A percentile compares a stretch with the other conserved stretches of the same genome.
phyloP scores from a whole-genome alignment of 1,140 invertebrate species.

The Callitettix versicolor region DNA sequence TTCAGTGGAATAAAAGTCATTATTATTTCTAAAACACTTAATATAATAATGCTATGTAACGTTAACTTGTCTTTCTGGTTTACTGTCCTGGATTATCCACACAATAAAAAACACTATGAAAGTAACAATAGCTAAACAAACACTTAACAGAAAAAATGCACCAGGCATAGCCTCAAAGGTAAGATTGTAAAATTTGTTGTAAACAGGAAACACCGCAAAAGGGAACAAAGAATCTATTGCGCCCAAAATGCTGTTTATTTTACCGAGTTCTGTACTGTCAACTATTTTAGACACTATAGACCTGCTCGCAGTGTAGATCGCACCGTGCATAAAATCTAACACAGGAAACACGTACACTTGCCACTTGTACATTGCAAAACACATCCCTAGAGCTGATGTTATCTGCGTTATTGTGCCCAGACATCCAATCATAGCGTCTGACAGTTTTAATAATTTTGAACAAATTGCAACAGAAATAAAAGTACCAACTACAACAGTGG shows the following conservation, averaged over 20 bases:
- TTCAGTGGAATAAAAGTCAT: no score
- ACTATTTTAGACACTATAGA: conserved; percentile 24
- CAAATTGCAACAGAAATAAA: conserved; percentile 19
- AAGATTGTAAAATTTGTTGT: conserved; percentile 19
- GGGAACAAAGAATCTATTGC: conserved; percentile 19
- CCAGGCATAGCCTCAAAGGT: conserved; percentile 18
- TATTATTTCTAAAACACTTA: no score
- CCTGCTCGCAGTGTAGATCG: conserved; percentile 14
- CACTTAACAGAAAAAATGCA: conserved; percentile 21
- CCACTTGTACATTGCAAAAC: conserved; percentile 9
- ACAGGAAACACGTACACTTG: conserved; percentile 19
- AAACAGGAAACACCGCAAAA: conserved; percentile 20
- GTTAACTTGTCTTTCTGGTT: no score
- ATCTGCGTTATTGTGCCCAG: conserved; percentile 20
- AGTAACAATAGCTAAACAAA: conserved; percentile 13
- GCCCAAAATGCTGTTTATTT: conserved; percentile 9
- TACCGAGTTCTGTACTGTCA: conserved; percentile 18
- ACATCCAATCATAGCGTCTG: conserved; percentile 22
- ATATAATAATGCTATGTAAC: no score
- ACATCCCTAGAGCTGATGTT: conserved; percentile 11
- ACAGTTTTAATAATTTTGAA: conserved; percentile 14
- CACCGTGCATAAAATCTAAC: conserved; percentile 21
- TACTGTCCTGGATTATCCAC: no score
- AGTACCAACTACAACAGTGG: conserved; percentile 18
- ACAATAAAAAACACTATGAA: conserved; percentile 15